Evolutionary conservation across 2,888 invertebrate species (phyloP).

Genomic region (Sicus ferrugineus): DNA sequence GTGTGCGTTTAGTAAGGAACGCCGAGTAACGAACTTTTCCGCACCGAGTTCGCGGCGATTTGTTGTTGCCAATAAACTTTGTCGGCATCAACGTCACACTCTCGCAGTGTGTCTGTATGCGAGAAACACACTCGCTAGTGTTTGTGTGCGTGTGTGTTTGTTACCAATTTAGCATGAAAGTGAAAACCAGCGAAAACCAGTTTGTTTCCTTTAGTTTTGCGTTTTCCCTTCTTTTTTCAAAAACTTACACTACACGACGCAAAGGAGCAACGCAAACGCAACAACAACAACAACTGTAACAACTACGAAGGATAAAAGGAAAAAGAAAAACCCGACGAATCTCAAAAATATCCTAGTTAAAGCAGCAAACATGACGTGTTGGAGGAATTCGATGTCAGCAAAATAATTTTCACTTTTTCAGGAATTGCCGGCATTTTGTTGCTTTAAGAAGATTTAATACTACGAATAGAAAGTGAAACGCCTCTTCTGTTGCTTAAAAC

Average conservation of each 20-base stretch:
- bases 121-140: neutral
- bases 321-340: neutral
- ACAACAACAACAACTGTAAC: conserved; percentile 6
- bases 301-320: neutral
- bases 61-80: conserved; percentile 26
- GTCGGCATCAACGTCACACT: conserved; percentile 25
- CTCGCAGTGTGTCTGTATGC: neutral
- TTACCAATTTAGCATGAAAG: conserved; percentile 22
- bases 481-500: too few species aligned
- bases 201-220: conserved; percentile 1
- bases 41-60: conserved; percentile 10
- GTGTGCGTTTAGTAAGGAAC: neutral
- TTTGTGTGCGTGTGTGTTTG: conserved; percentile 11
- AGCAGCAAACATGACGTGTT: too few species aligned
- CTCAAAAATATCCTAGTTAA: neutral
- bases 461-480: too few species aligned
- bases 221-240: conserved; percentile 8
- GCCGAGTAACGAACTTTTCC: conserved; percentile 16
- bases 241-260: conserved; percentile 19
- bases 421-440: too few species aligned
- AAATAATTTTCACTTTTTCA: too few species aligned
- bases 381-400: too few species aligned
- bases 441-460: too few species aligned
- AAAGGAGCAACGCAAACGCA: conserved; percentile 5
- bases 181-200: conserved; percentile 29